A percentile compares a stretch with the other conserved stretches of the same genome.
Conservation (phyloP, 2,888 invertebrate species). For the Nycteola revayana region DNA sequence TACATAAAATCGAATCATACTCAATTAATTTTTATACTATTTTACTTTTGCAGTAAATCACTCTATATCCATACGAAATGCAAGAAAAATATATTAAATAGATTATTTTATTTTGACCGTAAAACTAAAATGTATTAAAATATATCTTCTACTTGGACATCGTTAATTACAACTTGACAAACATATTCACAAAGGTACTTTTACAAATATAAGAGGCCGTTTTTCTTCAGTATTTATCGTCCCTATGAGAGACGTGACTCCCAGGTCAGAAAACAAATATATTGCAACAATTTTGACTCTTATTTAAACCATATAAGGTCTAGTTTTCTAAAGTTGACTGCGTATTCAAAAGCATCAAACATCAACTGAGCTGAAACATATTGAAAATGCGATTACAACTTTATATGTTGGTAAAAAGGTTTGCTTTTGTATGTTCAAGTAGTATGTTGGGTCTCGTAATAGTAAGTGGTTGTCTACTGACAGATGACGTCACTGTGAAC, state of each 20-base stretch:
- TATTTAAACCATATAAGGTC: slow-evolving; percentile 15
- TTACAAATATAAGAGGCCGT: slow-evolving; percentile 47
- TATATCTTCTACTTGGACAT: too few relatives aligned
- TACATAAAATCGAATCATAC: too few relatives aligned
- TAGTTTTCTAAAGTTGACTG: slow-evolving; percentile 13
- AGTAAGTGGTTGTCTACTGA: slow-evolving; percentile 58
- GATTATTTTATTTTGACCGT: too few relatives aligned
- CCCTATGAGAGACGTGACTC: slow-evolving; percentile 50
- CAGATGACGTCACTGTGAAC: slow-evolving; percentile 64
- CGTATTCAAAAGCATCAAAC: too few relatives aligned
- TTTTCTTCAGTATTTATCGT: slow-evolving; percentile 62
- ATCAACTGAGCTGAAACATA: too few relatives aligned
- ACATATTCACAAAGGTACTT: too few relatives aligned
- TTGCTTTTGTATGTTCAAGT: slow-evolving; percentile 23
- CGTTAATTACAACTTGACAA: too few relatives aligned
- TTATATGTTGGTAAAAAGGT: slow-evolving; percentile 27
- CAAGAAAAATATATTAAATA: too few relatives aligned
- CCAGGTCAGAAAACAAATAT: slow-evolving; percentile 35
- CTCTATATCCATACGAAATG: too few relatives aligned
- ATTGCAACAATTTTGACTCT: slow-evolving; percentile 8
- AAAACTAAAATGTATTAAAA: too few relatives aligned
- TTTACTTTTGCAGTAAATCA: too few relatives aligned
- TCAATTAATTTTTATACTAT: too few relatives aligned
- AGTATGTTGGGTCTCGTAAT: slow-evolving; percentile 31
- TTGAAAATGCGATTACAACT: slow-evolving; percentile 2